phyloP scores from a whole-genome alignment of 2,113 vertebrate species.

The Catharus fuscescens region DNA sequence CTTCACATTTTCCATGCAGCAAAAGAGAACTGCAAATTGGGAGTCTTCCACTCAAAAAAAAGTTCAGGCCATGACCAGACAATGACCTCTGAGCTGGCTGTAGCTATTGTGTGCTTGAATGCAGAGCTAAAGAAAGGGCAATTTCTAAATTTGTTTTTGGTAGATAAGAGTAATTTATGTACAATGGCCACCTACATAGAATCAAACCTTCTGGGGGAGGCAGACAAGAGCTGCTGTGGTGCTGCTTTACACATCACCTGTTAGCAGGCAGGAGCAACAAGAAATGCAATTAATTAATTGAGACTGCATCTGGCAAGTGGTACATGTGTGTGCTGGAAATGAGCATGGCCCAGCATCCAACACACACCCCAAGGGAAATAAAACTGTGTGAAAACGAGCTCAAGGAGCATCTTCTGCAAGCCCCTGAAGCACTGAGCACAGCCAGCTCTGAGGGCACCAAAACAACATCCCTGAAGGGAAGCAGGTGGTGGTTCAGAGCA shows the following conservation, averaged over 20 bases:
- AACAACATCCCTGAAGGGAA: neutral
- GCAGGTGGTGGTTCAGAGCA: neutral
- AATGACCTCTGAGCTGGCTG: conserved; percentile 18
- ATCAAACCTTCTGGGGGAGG: neutral
- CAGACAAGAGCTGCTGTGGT: neutral
- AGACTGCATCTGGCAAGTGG: neutral
- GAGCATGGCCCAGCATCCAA: neutral
- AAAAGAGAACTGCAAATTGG: conserved; percentile 3
- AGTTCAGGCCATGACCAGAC: conserved; percentile 42
- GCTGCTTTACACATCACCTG: conserved; percentile 11
- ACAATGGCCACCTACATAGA: conserved; percentile 22
- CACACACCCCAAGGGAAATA: neutral
- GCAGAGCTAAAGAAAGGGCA: conserved; percentile 40
- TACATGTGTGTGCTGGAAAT: neutral
- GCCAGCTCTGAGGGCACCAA: neutral
- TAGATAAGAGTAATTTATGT: conserved; percentile 44
- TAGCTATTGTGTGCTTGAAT: conserved; percentile 48
- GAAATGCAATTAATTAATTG: conserved; percentile 13
- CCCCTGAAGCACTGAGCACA: neutral
- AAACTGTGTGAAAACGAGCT: neutral
- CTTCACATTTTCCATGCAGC: neutral
- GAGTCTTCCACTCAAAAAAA: neutral
- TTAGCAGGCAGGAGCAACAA: conserved; percentile 1
- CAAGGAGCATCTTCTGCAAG: neutral
- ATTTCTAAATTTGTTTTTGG: conserved; percentile 54